Evolutionary conservation across 2,888 invertebrate genomes (phyloP), one percentile per base, ranked within the genome.

Genomic region (Agrochola macilenta): DNA sequence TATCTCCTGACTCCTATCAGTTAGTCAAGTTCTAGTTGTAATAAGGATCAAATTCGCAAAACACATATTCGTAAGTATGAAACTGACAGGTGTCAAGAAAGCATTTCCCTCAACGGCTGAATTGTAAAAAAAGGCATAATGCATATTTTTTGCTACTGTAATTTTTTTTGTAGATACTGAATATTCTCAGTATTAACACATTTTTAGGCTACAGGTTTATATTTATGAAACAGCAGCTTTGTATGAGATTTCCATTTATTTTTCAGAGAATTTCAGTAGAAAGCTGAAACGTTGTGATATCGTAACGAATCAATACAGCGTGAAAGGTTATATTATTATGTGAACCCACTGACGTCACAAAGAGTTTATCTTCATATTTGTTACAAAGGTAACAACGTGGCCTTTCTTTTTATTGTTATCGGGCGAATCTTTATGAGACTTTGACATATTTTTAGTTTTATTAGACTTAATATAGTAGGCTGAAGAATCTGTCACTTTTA

Each of bases 281-380:
- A 61, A 61, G 61, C 17, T 49, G 26, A 30, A 79, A 52, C 43
- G 14, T 12, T 30, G 20, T 43, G 49, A 49, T 76, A 65, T 49
- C 49, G 49, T 54, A 26, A 26, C 52, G 52, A 35, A 79, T 77
- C 79, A 60, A 77, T 61, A 63, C 17, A 43, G 3, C 9, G 11
- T 14, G 9, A 71, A 78, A 79, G 80, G 80, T 79, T 71, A 71
- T 64, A n/a, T n/a, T n/a, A n/a, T n/a, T n/a, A 78, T 71, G 78
- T 71, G 39, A 78, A 57, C 20, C 5, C 0, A 30, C 17, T 78
- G 80, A 80, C 78, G 78, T 78, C 81, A 57, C 39, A 35, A 3
- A 26, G 58, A 39, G 35, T 26, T 7, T 23, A 8, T 17, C 26
- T 39, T 49, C 35, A 60, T 39, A 30, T 30, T 30, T 30, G 30